Evolutionary conservation across 2,797 vertebrate genomes (phyloP), one percentile per base, ranked within the genome.

Genomic region (Miichthys miiuy): DNA sequence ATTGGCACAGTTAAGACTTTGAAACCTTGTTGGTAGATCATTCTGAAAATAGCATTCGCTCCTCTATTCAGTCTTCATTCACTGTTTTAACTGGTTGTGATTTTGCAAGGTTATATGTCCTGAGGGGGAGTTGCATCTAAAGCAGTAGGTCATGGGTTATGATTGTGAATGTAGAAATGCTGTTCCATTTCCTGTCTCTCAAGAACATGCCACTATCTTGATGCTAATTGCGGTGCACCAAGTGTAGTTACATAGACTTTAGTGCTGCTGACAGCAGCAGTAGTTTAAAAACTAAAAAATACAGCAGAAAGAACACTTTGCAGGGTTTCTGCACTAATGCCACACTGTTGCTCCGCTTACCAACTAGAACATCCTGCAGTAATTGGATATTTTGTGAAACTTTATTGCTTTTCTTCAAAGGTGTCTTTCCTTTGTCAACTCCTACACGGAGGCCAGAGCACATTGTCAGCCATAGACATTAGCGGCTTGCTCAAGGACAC

Each of bases 1-100:
- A 92, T 89, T 90, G 57, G 82, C 54, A 63, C 18, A 72, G 56
- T 85, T 83, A 81, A 83, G 52, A 79, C 62, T 71, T 76, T 52
- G 25, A 84, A 82, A 63, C 64, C 71, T 18, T 61, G 52, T 60
- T 52, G n/a, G 54, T 46, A 69, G 50, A 80, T 71, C 70, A 46
- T 47, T 58, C 30, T 25, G 13, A 79, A 77, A 68, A 75, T 54
- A 77, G 48, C 34, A 25, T 67, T 72, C 68, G 16, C 42, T 76
- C 11, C 30, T 30, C 20, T 64, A 16, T 54, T 79, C 21, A 52
- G 25, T 58, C 14, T 74, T 25, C 42, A n/a, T 51, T 0, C 0
- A 14, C 2, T 60, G 5, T 20, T 51, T 48, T 46, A 14, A 6
- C 5, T 55, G 20, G 25, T 63, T 74, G 23, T 41, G 5, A 70